Evolutionary conservation across 2,888 invertebrate genomes (phyloP), one percentile per base, ranked within the genome.

Genomic region (Nymphalis urticae): DNA sequence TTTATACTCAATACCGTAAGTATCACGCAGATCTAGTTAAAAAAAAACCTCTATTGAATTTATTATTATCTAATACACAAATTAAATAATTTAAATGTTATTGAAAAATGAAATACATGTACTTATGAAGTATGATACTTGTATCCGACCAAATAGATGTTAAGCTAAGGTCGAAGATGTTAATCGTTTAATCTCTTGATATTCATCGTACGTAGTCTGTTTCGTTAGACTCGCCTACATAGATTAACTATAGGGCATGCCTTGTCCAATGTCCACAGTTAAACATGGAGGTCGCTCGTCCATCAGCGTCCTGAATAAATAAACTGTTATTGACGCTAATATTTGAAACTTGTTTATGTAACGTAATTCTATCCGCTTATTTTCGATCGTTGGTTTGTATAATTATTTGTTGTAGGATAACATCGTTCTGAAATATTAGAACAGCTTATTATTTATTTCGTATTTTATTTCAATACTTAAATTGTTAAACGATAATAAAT

Each of bases 261-360:
- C 75, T 5, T 32, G 27, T 32, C 27, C 27, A 32, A 32, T 73
- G 73, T 71, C 70, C 70, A 68, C 70, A 72, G 69, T 79, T 76
- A 77, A 72, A 77, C 76, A 74, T 77, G 79, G 79, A 80, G 82
- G 80, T 78, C 82, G 79, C 72, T 69, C 76, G 78, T 76, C 77
- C 79, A 79, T 75, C 76, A 73, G 51, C 67, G 82, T 82, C 82
- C 81, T 83, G 84, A 83, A 84, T 84, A 84, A 82, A 82, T 78
- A 83, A 82, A 78, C 71, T 70, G 69, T 73, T 70, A 67, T 71
- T 71, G 71, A 66, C 68, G 65, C 68, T 62, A 68, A 71, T 66
- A 59, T 56, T 51, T 66, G 50, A 27, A 64, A 58, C 61, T 64
- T 61, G 69, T 66, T 66, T 61, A 19, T 60, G 47, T 17, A 62